Base-by-base conservation (phyloP, 1,140 invertebrate genomes). In the Galleria mellonella region DNA sequence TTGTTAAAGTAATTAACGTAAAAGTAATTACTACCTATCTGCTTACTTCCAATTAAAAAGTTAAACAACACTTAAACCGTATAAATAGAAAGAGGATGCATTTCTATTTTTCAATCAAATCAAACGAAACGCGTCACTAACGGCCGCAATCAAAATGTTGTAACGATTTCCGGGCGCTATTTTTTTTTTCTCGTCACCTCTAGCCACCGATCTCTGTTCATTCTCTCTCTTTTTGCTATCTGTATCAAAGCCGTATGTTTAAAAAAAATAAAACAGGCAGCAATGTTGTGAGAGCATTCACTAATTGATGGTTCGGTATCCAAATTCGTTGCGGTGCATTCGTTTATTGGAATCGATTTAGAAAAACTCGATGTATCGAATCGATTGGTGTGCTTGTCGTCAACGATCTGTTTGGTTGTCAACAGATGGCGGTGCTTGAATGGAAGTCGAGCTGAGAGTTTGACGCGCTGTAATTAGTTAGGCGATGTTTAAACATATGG, bases 321-420 rank as follows among this genome's bases (percentile, higher is more conserved):
- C 47, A 47, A 43, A 83, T 79, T 83, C 66, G 78, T 65, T 63
- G 44, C 71, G 75, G 54, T 71, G 73, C 71, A 65, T 69, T 76
- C 60, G 60, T 62, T 56, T 63, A 49, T 35, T 55, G 53, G 65
- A 48, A 65, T 69, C 67, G 55, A 65, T 52, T 49, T 56, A 59
- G 35, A 71, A 79, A 77, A 74, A 70, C 46, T 52, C 45, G 66
- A 78, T 69, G 67, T 61, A 54, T 68, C 74, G 62, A 76, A 83
- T 83, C 64, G 65, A 78, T 83, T 64, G 37, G 27, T 12, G 58
- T 67, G 76, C 30, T 44, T 83, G 75, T 74, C 78, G 60, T 23
- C 17, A 57, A 36, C 54, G 56, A 69, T 70, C 58, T 65, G 55
- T 56, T 54, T 55, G 43, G 31, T 11, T 38, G 59, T 55, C 50